A percentile compares a stretch with the other conserved stretches of the same genome.
These are phyloP conservation scores for Protonibea diacanthus DNA, from an alignment of 2,797 vertebrate genomes.

Conservation along the genomic window DNA sequence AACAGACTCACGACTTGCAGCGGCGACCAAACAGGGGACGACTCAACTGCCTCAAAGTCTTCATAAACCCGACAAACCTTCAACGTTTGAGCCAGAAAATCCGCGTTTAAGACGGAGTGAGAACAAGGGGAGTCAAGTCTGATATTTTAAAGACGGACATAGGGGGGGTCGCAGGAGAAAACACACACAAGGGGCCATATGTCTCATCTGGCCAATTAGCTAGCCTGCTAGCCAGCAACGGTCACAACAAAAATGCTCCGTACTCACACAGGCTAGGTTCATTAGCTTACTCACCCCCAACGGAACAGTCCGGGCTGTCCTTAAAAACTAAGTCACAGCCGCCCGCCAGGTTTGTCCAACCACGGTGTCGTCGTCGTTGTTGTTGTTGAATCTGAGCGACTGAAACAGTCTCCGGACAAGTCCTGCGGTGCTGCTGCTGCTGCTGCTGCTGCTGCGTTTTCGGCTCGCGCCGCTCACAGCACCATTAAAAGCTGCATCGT, in stretches of 20 bases:
- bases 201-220: conserved; percentile 79
- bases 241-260: conserved; percentile 73
- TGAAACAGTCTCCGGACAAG: conserved; percentile 30
- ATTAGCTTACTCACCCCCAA: conserved; percentile 76
- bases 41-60: conserved; percentile 26
- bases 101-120: background rate
- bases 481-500: conserved; percentile 84
- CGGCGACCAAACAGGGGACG: conserved; percentile 5
- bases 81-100: background rate
- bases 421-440: conserved; percentile 33
- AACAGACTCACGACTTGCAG: conserved; percentile 56
- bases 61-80: background rate
- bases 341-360: conserved; percentile 18
- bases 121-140: background rate
- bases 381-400: background rate
- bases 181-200: conserved; percentile 54
- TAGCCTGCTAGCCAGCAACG: conserved; percentile 75
- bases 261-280: conserved; percentile 65
- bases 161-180: background rate
- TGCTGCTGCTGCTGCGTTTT: conserved; percentile 44
- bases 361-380: background rate
- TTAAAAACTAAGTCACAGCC: conserved; percentile 9
- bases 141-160: background rate
- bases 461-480: conserved; percentile 58
- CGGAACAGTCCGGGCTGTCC: conserved; percentile 42